Evolutionary conservation across 2,888 invertebrate species (phyloP), one percentile per base, ranked within the genome.

Genomic region (Leucoma salicis): DNA sequence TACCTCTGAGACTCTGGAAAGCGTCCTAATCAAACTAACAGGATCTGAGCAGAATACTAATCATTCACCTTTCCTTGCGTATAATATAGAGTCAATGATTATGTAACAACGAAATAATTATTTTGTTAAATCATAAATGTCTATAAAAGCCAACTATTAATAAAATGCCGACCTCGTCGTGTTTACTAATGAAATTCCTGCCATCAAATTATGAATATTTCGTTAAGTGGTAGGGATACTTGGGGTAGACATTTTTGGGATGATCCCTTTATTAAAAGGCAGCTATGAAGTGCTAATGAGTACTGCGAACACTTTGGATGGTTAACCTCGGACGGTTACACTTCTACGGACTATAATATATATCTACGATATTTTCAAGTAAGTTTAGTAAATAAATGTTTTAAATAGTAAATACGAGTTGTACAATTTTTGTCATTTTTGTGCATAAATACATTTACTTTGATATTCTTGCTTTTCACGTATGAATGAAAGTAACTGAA

Each of bases 31-130:
- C 73, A 70, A 78, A 77, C 78, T 78, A 78, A 72, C 72, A 53
- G 66, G 45, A 49, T 55, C 72, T 66, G 78, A 70, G 65, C 61
- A 55, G 82, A 81, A 83, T 82, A 81, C 73, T 75, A 69, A 82
- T 76, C 54, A 70, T 55, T 51, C 48, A 38, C 39, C 7, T 5
- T 2, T 8, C 21, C 21, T 21, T 21, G 6, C 6, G 6, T 21
- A 21, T n/a, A n/a, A n/a, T n/a, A n/a, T 21, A 21, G 6, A 21
- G 6, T 21, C 21, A 21, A 21, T 21, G 21, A 5, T 8, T 6
- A 21, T 21, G 21, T 21, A 21, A 21, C 21, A 21, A 21, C 8
- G 5, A 3, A 21, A 21, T 21, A 8, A 3, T 3, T 8, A 21
- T 21, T 3, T 21, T 5, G 21, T 8, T 8, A 21, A 21, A 21